Conservation (phyloP, 2,113 vertebrate genomes). For the Caracal caracal region DNA sequence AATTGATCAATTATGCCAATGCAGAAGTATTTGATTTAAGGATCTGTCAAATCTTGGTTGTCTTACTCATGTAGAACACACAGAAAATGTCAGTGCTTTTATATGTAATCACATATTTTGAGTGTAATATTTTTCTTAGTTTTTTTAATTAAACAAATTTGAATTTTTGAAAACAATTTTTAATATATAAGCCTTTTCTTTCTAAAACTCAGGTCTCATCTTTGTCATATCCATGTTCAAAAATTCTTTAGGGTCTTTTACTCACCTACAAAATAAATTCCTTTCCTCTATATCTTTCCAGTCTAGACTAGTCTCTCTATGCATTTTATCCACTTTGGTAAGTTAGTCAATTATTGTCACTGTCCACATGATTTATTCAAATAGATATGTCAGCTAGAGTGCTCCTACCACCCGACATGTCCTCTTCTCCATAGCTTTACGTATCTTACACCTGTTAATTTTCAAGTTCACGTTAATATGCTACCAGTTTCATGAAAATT, state of each 20-base stretch:
- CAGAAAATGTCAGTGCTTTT: background rate
- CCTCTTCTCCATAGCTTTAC: background rate
- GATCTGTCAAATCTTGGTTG: background rate
- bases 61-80: background rate
- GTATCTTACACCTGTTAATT: background rate
- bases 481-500: background rate
- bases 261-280: background rate
- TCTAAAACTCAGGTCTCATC: background rate
- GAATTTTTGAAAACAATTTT: too few relatives aligned
- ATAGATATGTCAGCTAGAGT: background rate
- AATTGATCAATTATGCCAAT: background rate
- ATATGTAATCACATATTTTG: background rate
- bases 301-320: background rate
- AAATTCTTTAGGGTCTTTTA: background rate
- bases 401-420: background rate
- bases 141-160: background rate
- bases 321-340: background rate
- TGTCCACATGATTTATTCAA: background rate
- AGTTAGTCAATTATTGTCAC: background rate
- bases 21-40: background rate
- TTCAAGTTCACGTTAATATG: background rate
- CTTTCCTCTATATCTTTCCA: slow-evolving; percentile 1
- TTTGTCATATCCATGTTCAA: background rate
- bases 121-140: background rate
- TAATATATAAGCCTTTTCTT: background rate